Conservation (phyloP, 2,113 vertebrate species). For the western clawed frog (Xenopus tropicalis) region DNA sequence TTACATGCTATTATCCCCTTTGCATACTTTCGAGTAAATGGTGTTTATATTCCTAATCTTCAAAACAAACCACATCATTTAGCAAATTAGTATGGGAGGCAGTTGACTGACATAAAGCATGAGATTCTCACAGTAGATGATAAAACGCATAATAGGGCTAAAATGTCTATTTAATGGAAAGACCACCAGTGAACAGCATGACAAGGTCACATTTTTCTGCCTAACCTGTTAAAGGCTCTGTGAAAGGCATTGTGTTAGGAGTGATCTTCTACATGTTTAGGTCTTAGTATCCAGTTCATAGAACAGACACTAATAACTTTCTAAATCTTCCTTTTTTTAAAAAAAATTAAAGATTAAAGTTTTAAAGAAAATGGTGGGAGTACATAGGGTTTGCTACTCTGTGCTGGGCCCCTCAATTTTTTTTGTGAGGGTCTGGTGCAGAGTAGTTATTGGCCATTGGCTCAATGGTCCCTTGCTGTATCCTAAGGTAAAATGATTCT, state of each 20-base stretch:
- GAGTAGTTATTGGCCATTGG: too few relatives aligned
- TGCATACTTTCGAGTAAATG: slow-evolving; percentile 27
- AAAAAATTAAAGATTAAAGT: too few relatives aligned
- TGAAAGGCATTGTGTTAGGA: neutral
- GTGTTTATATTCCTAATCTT: slow-evolving; percentile 38
- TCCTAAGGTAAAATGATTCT: too few relatives aligned
- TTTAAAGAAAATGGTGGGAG: too few relatives aligned
- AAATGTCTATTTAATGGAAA: slow-evolving; percentile 18
- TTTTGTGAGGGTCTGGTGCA: too few relatives aligned
- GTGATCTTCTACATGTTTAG: too few relatives aligned
- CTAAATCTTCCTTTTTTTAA: too few relatives aligned
- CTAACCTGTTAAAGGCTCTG: slow-evolving; percentile 15
- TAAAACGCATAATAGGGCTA: slow-evolving; percentile 22
- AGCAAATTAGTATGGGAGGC: slow-evolving; percentile 18
- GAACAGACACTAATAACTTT: too few relatives aligned
- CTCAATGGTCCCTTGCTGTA: too few relatives aligned
- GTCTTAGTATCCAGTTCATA: too few relatives aligned
- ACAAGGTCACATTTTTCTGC: slow-evolving; percentile 23
- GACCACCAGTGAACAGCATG: slow-evolving; percentile 32
- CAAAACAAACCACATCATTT: slow-evolving; percentile 25
- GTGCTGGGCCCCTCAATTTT: too few relatives aligned
- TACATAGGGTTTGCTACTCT: too few relatives aligned
- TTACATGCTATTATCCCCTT: slow-evolving; percentile 36
- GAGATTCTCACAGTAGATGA: slow-evolving; percentile 21
- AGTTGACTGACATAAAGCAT: slow-evolving; percentile 36